Percentiles rank a stretch among this genome's conserved stretches.
Conservation (phyloP, 2,888 invertebrate species). For the Latrodectus hesperus region DNA sequence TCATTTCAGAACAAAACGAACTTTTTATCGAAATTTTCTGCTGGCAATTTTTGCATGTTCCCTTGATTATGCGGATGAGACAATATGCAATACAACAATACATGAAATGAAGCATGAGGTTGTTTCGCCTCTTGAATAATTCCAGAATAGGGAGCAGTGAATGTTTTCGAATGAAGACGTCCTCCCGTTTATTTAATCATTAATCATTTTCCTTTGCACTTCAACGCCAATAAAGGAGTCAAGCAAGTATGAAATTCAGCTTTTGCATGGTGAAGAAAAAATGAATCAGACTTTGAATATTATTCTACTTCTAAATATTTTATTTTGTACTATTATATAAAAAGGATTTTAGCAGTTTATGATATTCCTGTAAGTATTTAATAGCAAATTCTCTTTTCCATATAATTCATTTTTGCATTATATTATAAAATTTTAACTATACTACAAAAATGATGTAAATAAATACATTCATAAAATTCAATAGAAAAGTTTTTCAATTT, state of each 20-base stretch:
- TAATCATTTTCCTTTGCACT: constrained; percentile 6
- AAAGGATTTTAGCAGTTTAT: neutral
- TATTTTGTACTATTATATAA: constrained; percentile 3
- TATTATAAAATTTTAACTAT: too few relatives aligned
- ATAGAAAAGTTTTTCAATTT: too few relatives aligned
- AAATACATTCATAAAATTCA: too few relatives aligned
- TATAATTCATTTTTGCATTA: too few relatives aligned
- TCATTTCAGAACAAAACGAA: too few relatives aligned
- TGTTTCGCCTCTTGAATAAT: constrained; percentile 43
- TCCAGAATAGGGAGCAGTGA: neutral
- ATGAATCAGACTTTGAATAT: neutral
- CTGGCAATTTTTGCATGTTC: too few relatives aligned
- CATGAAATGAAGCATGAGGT: constrained; percentile 45
- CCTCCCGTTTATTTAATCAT: constrained; percentile 41
- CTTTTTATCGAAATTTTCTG: too few relatives aligned
- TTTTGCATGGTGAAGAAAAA: neutral
- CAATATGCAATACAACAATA: constrained; percentile 45
- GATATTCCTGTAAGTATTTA: too few relatives aligned
- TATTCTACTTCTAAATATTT: neutral
- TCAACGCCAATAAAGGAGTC: too few relatives aligned
- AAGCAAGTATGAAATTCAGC: neutral
- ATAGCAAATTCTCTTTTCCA: neutral
- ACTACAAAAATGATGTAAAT: too few relatives aligned
- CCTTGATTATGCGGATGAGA: neutral
- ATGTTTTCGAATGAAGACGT: neutral